Evolutionary conservation across 2,113 vertebrate species (phyloP).

Genomic region (Cichladusa arquata): DNA sequence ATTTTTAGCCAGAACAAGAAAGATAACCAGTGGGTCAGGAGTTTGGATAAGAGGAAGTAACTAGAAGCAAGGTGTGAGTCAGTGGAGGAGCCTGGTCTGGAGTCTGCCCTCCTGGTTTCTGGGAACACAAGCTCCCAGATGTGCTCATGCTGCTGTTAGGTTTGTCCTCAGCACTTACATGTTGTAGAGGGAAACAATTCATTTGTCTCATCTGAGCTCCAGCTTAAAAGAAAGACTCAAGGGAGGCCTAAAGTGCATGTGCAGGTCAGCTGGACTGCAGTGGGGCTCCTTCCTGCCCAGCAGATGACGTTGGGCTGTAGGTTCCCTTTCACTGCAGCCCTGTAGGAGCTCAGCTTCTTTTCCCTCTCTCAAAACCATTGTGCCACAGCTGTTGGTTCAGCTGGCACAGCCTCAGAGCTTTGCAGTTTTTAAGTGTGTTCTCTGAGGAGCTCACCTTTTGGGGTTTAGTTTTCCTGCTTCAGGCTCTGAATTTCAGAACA

Average conservation of each 20-base stretch:
- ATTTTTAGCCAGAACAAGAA: constrained; percentile 2
- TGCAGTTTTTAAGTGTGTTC: neutral
- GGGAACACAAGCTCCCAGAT: neutral
- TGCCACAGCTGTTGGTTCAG: neutral
- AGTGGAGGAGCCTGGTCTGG: neutral
- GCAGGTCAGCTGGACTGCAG: neutral
- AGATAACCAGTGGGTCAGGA: neutral
- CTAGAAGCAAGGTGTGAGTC: neutral
- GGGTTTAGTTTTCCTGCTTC: neutral
- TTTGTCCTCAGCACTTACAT: neutral
- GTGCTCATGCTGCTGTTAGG: neutral
- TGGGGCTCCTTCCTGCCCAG: neutral
- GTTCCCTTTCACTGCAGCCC: neutral
- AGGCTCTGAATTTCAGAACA: neutral
- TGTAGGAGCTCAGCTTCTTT: neutral
- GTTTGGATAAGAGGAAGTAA: neutral
- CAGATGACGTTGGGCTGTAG: rapidly evolving
- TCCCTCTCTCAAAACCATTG: rapidly evolving
- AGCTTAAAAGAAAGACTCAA: neutral
- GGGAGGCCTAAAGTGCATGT: rapidly evolving
- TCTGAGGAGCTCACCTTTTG: neutral
- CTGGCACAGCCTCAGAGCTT: neutral
- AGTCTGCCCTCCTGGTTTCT: neutral
- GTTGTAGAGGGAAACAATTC: neutral
- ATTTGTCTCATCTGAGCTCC: neutral